Evolutionary conservation across 2,113 vertebrate genomes (phyloP), one percentile per base, ranked within the genome.

Genomic region (Taurulus bubalis): DNA sequence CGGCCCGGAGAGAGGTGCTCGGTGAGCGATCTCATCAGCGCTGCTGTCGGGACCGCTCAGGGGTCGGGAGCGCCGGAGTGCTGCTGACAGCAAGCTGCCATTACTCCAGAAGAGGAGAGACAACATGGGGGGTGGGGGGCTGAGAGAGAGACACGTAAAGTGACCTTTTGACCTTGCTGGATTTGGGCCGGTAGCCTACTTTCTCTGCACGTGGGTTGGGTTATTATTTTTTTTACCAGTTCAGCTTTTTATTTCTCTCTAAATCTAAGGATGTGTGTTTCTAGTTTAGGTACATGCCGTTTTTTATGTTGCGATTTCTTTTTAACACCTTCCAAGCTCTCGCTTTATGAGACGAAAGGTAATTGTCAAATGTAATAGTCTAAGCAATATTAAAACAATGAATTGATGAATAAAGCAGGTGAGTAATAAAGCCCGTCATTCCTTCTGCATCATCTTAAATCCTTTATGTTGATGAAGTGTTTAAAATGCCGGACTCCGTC

Each of bases 71-170:
- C 22, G 79, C 42, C 10, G 24, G 59, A 34, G 71, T 30, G 66
- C 65, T 72, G 85, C 30, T 93, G 89, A 91, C 84, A 90, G 88
- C 84, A 72, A 77, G 85, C 80, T 91, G 90, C 83, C 89, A 87
- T 77, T 45, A 51, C 63, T 75, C 81, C 70, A 77, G 64, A 58
- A 79, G 59, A 28, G 36, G 49, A 47, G 24, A 49, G 45, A 73
- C 47, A 70, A 66, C 20, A 67, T 34, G 51, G 66, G 32, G 60
- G 73, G 49, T 30, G 8, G 40, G 18, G 56, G 1, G 53, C 40
- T 84, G 26, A n/a, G n/a, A n/a, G n/a, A n/a, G n/a, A n/a, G n/a
- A n/a, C n/a, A 42, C 24, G 56, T 42, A 40, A 34, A 24, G 62
- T 55, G 72, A 85, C 71, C 75, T 73, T 26, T 73, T 85, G 63